Evolutionary conservation across 2,113 vertebrate species (phyloP), one percentile per base, ranked within the genome.

Genomic region (Cettia cetti): DNA sequence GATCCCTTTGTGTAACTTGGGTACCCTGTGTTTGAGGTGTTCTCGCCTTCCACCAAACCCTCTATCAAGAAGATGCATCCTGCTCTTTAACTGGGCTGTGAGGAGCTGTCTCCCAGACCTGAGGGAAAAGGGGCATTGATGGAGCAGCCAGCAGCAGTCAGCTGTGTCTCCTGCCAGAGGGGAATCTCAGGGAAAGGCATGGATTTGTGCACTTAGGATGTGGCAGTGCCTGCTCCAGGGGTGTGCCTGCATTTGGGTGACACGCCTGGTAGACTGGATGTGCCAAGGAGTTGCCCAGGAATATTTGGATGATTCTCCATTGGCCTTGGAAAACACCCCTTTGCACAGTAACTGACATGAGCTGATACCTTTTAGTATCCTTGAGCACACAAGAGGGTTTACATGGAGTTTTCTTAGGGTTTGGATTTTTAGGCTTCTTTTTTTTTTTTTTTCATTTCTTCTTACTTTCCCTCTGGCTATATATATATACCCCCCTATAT

Each of bases 1-100:
- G 66, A 76, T 42, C 31, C 42, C 5, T 47, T 64, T 1, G 0
- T 0, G 0, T 56, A 33, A 13, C 53, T 45, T 28, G 24, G 40
- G 31, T 44, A 16, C n/a, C 47, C n/a, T 26, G 59, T 7, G 1
- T 61, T 45, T 13, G 57, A 49, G 56, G 3, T 35, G 39, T n/a
- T 37, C 50, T 78, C 14, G 30, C 10, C 5, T 28, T 22, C 50
- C n/a, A 63, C 31, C 50, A 70, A 82, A 13, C 26, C 37, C 37
- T 17, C 42, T 26, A 2, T 7, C 12, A 23, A 28, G 37, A 26
- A 45, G 42, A 31, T 39, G 4, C 0, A 1, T 79, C 49, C 39
- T 17, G 13, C 33, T 37, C 9, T 28, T 57, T 16, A 11, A 2
- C 10, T 3, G 47, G 22, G 35, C 47, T 60, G 13, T 53, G 56